Evolutionary conservation across 2,888 invertebrate genomes (phyloP).

Genomic region (Lumbricus terrestris): DNA sequence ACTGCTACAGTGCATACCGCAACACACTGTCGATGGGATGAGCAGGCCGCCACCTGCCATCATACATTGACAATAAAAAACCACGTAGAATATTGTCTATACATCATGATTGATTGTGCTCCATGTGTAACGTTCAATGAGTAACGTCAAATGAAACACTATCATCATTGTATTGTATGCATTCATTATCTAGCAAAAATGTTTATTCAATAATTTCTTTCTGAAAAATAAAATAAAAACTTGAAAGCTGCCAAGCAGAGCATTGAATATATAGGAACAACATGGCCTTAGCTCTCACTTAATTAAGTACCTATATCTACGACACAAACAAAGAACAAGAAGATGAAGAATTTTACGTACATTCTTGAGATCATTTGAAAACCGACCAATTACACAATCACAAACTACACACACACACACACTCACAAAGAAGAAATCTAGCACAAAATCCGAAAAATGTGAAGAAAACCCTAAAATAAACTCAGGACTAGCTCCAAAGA

Average conservation of each 20-base stretch:
- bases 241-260: background rate
- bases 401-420: conserved; percentile 14
- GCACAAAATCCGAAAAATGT: background rate
- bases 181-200: background rate
- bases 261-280: background rate
- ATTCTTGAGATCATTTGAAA: conserved; percentile 12
- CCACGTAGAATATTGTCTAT: too few species aligned
- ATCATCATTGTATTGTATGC: background rate
- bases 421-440: background rate
- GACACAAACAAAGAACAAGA: conserved; percentile 12
- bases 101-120: too few species aligned
- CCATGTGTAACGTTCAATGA: too few species aligned
- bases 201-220: background rate
- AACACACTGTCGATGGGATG: too few species aligned
- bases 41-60: too few species aligned
- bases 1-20: too few species aligned
- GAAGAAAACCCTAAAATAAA: background rate
- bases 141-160: background rate
- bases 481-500: background rate
- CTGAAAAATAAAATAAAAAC: background rate
- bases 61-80: too few species aligned
- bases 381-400: conserved; percentile 13
- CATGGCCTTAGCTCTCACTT: background rate
- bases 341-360: background rate
- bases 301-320: background rate